Evolutionary conservation across 2,888 invertebrate species (phyloP).

Genomic region (Chelonus formosanus): DNA sequence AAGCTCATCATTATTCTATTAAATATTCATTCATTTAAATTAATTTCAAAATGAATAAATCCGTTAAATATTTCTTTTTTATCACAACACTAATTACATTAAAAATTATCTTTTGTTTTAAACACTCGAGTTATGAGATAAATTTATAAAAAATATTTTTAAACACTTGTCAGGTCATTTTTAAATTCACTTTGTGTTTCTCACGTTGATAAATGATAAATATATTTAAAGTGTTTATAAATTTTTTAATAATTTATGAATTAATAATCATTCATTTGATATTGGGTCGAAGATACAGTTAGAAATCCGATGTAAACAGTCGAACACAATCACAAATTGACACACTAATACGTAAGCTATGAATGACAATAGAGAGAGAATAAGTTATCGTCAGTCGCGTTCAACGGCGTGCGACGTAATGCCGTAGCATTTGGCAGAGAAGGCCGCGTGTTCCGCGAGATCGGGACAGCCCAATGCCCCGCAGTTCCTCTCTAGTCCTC

Average conservation of each 20-base stretch:
- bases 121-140: too few species aligned
- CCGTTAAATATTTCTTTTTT: too few species aligned
- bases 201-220: neutral
- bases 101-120: too few species aligned
- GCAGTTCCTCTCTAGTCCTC: constrained; percentile 18
- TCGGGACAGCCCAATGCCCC: constrained; percentile 54
- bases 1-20: neutral
- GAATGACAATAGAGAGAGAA: constrained; percentile 10
- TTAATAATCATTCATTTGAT: too few species aligned
- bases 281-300: too few species aligned
- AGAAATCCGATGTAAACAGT: too few species aligned
- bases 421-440: constrained; percentile 52
- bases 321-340: neutral
- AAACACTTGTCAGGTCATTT: neutral
- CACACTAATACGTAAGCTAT: neutral
- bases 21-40: neutral
- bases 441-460: constrained; percentile 58
- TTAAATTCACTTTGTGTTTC: neutral
- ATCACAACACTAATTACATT: neutral
- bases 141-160: too few species aligned
- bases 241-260: too few species aligned
- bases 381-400: constrained; percentile 57
- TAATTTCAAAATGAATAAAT: neutral
- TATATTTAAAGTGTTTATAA: too few species aligned
- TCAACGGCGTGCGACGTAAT: constrained; percentile 64